These are phyloP conservation scores for Subanguina moxae DNA, from an alignment of 1,140 invertebrate species.

Conservation along the genomic window DNA sequence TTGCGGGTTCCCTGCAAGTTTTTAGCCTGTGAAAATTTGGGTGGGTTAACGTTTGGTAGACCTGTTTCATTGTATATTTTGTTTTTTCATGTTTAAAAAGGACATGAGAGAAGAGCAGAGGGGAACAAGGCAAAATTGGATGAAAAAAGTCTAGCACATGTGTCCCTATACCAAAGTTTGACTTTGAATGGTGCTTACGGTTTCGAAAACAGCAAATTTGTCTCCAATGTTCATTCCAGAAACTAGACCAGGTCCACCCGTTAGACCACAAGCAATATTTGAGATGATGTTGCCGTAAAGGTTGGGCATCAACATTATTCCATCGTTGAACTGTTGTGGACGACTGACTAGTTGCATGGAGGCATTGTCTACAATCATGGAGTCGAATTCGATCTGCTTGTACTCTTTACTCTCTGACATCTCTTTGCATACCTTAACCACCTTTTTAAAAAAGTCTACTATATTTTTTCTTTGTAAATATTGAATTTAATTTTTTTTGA, in stretches of 20 bases:
- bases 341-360: constrained; percentile 43
- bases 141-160: too few relatives aligned
- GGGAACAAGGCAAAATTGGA: too few relatives aligned
- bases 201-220: constrained; percentile 67
- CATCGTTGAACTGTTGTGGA: constrained; percentile 45
- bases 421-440: constrained; percentile 28
- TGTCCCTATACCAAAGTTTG: too few relatives aligned
- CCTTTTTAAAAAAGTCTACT: too few relatives aligned
- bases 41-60: too few relatives aligned
- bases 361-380: constrained; percentile 47
- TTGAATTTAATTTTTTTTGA: too few relatives aligned
- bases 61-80: too few relatives aligned
- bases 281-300: constrained; percentile 66
- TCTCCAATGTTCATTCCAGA: constrained; percentile 88
- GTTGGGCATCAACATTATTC: constrained; percentile 46
- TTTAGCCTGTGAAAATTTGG: too few relatives aligned
- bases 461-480: too few relatives aligned
- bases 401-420: constrained; percentile 25
- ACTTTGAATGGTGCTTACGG: too few relatives aligned
- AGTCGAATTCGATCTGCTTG: constrained; percentile 34
- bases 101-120: too few relatives aligned
- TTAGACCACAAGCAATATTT: constrained; percentile 90
- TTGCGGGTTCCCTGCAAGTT: constrained; percentile 75
- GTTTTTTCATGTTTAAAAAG: too few relatives aligned
- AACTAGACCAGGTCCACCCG: constrained; percentile 90